Conservation (phyloP, 2,797 vertebrate genomes). For the Megalops cyprinoides region DNA sequence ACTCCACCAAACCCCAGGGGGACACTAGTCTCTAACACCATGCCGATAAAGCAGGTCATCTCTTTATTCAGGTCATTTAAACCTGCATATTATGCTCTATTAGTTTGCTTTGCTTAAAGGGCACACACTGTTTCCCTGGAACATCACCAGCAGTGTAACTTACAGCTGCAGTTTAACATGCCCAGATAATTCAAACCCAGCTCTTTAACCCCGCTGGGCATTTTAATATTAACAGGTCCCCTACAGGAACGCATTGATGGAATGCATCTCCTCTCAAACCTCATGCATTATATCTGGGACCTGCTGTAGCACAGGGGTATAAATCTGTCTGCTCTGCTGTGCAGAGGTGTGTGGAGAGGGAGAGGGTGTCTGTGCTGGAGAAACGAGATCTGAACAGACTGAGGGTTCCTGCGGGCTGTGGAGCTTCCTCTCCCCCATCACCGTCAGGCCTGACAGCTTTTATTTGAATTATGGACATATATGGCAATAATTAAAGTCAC, state of each 20-base stretch:
- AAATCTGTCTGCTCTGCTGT: neutral
- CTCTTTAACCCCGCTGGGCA: neutral
- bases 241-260: neutral
- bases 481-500: neutral
- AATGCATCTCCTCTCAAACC: neutral
- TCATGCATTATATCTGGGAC: too few relatives aligned
- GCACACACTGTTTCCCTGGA: neutral
- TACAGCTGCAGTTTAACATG: neutral
- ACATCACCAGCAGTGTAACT: neutral
- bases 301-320: neutral
- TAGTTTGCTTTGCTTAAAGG: neutral
- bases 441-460: too few relatives aligned
- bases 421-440: too few relatives aligned
- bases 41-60: neutral
- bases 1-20: neutral
- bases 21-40: neutral
- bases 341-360: neutral
- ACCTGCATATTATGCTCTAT: conserved; percentile 1
- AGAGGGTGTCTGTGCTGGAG: neutral
- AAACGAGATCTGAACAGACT: neutral
- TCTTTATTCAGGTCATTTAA: conserved; percentile 1
- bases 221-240: neutral
- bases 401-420: too few relatives aligned
- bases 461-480: too few relatives aligned
- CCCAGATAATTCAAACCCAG: neutral